Conservation (phyloP, 1,140 invertebrate species). For the Drosophila quadrilineata region DNA sequence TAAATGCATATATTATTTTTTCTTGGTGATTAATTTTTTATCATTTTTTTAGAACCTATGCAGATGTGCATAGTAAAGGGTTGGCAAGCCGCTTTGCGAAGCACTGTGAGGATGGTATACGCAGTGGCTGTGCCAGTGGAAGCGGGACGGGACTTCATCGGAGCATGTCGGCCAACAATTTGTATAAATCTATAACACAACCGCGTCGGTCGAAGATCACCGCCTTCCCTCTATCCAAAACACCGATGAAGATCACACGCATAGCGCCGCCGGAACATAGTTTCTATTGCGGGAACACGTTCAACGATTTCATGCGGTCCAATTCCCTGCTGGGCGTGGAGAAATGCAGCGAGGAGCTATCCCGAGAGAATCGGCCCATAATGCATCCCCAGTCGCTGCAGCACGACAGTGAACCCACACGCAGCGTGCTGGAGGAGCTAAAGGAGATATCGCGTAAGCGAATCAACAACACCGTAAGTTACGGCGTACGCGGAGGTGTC, state of each 20-base stretch:
- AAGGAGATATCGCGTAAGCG: conserved; percentile 83
- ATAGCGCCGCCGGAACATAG: conserved; percentile 79
- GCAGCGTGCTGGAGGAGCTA: conserved; percentile 82
- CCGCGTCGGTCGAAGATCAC: conserved; percentile 65
- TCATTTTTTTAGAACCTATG: conserved; percentile 57
- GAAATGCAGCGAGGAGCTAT: conserved; percentile 60
- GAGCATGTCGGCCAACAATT: conserved; percentile 62
- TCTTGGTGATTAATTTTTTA: neutral
- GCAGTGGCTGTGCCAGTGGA: no score
- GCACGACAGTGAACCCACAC: conserved; percentile 76
- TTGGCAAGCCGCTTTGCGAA: conserved; percentile 80
- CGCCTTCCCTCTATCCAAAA: conserved; percentile 62
- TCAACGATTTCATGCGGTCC: conserved; percentile 67
- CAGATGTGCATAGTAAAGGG: conserved; percentile 82
- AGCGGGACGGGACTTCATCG: conserved; percentile 47
- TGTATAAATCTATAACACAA: conserved; percentile 74
- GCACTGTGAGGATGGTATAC: conserved; percentile 80
- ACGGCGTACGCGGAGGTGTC: no score
- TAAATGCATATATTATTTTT: neutral
- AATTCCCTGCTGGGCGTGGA: conserved; percentile 64
- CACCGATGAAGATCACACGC: conserved; percentile 69
- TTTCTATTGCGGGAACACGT: conserved; percentile 63
- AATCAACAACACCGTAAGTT: conserved; percentile 81
- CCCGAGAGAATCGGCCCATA: conserved; percentile 73
- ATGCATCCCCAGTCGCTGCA: conserved; percentile 70